These are phyloP conservation scores for Eupeodes corollae DNA, from an alignment of 1,140 invertebrate species.

Conservation along the genomic window DNA sequence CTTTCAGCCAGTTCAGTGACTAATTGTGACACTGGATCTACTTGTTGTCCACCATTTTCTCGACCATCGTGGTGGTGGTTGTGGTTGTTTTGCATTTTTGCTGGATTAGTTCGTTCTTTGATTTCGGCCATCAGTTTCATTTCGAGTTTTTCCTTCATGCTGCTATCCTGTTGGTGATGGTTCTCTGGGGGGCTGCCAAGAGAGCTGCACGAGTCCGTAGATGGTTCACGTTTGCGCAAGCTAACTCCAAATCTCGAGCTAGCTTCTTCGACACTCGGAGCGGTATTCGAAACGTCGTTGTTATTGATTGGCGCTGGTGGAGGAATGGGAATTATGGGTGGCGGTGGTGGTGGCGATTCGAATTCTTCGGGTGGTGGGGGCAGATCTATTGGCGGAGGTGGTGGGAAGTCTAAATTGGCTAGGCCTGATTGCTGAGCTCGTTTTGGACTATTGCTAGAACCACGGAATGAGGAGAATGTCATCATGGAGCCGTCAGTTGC, in stretches of 20 bases:
- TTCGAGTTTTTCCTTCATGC: conserved; percentile 69
- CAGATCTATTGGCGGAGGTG: conserved; percentile 61
- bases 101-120: conserved; percentile 56
- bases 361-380: conserved; percentile 61
- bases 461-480: conserved; percentile 40
- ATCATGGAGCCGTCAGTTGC: conserved; percentile 36
- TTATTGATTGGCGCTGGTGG: conserved; percentile 28
- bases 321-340: conserved; percentile 22
- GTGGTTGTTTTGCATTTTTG: conserved; percentile 29
- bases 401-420: conserved; percentile 75
- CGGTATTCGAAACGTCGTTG: conserved; percentile 49
- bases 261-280: conserved; percentile 56
- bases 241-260: conserved; percentile 61
- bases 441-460: conserved; percentile 43
- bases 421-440: conserved; percentile 45
- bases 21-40: conserved; percentile 64
- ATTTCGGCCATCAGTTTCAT: conserved; percentile 69
- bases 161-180: conserved; percentile 19
- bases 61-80: conserved; percentile 14
- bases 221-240: conserved; percentile 52
- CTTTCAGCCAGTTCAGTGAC: conserved; percentile 60
- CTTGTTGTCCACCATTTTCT: conserved; percentile 27
- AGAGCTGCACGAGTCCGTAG: conserved; percentile 46
- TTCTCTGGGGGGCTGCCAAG: conserved; percentile 31
- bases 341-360: conserved; percentile 33